These are phyloP conservation scores for Macrotus californicus DNA, from an alignment of 2,113 vertebrate genomes.

Conservation along the genomic window DNA sequence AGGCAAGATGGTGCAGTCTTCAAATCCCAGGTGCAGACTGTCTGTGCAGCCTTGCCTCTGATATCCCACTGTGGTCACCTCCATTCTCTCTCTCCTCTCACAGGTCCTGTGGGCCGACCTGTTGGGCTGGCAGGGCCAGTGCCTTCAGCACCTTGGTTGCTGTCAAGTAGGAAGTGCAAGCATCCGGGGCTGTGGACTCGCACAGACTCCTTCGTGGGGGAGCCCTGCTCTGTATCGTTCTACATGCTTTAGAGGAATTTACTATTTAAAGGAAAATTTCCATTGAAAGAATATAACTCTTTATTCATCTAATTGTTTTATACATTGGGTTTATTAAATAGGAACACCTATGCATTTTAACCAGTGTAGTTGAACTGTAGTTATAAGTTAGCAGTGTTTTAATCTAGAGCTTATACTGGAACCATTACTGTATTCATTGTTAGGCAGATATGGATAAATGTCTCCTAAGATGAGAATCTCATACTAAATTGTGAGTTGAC, in stretches of 20 bases:
- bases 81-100: no score
- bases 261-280: background rate
- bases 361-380: background rate
- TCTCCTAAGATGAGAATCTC: constrained; percentile 19
- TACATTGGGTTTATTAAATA: background rate
- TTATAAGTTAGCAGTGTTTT: constrained; percentile 14
- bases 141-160: no score
- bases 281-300: background rate
- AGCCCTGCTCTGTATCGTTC: background rate
- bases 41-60: no score
- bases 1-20: no score
- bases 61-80: no score
- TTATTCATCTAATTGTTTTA: constrained; percentile 1
- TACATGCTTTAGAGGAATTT: background rate
- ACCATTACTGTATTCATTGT: background rate
- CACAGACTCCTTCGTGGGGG: no score
- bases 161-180: no score
- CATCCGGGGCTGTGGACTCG: no score
- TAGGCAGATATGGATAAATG: constrained; percentile 18
- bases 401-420: constrained; percentile 6
- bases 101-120: no score
- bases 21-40: no score
- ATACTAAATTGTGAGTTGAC: constrained; percentile 11
- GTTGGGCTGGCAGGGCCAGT: no score
- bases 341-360: constrained; percentile 27